A percentile compares a stretch with the other conserved stretches of the same genome.
Evolutionary conservation across 2,113 vertebrate genomes (phyloP).

Genomic region (Mesocricetus auratus): DNA sequence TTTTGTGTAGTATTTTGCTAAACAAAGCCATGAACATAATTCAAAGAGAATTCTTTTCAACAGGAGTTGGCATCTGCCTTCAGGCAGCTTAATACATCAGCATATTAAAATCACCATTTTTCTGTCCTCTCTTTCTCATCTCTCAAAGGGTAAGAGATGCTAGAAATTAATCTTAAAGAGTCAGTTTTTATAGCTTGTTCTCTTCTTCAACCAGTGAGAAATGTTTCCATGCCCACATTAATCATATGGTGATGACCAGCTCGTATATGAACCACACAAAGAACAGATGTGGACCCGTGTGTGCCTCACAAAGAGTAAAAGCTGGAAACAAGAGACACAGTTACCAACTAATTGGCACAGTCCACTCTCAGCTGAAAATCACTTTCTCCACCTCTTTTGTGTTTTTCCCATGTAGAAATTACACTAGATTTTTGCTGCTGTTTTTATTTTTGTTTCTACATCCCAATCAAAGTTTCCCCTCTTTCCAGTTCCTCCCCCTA

Average conservation of each 20-base stretch:
- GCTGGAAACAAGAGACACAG: neutral
- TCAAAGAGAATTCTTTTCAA: conserved; percentile 68
- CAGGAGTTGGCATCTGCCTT: conserved; percentile 48
- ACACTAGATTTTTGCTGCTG: neutral
- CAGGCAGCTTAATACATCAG: conserved; percentile 42
- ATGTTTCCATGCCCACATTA: neutral
- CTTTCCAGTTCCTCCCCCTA: neutral
- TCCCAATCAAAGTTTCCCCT: neutral
- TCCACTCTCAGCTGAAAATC: neutral
- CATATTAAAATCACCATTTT: conserved; percentile 37
- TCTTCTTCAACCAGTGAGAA: conserved; percentile 14
- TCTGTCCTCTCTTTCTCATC: neutral
- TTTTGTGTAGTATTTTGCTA: conserved; percentile 20
- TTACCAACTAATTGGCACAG: neutral
- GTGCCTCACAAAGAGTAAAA: neutral
- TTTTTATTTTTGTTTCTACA: neutral
- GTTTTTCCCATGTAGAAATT: conserved; percentile 23
- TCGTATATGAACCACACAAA: neutral
- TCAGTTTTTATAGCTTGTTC: neutral
- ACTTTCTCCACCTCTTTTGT: neutral
- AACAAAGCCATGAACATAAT: conserved; percentile 63
- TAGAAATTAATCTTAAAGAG: conserved; percentile 44
- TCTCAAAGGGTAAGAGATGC: neutral
- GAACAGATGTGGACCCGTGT: neutral
- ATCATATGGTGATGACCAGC: neutral